phyloP scores from a whole-genome alignment of 2,888 invertebrate genomes.

The Rhorus exstirpatorius region DNA sequence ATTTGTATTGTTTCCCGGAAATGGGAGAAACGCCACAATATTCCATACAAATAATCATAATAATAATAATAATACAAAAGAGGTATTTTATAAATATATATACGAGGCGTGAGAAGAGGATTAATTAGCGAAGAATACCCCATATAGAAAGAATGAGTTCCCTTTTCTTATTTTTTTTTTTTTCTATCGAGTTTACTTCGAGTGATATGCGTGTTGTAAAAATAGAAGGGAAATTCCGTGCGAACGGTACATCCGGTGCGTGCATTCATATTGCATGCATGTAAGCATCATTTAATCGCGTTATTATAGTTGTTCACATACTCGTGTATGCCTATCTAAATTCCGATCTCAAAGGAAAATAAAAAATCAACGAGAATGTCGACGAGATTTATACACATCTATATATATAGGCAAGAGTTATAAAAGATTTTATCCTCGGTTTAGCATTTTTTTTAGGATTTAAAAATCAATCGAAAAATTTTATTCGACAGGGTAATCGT shows the following conservation, averaged over 20 bases:
- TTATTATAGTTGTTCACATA: constrained; percentile 33
- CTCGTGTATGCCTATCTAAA: constrained; percentile 28
- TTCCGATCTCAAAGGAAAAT: constrained; percentile 16
- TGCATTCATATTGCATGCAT: constrained; percentile 41
- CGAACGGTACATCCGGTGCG: constrained; percentile 61
- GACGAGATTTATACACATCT: background rate
- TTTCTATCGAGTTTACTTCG: constrained; percentile 17
- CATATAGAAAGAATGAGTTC: constrained; percentile 38
- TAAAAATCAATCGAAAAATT: too few species aligned
- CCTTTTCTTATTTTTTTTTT: constrained; percentile 28
- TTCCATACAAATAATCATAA: too few species aligned
- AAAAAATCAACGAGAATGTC: background rate
- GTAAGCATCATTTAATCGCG: constrained; percentile 50
- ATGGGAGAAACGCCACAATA: constrained; percentile 60
- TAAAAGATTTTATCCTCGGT: too few species aligned
- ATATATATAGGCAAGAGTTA: too few species aligned
- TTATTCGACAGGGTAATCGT: too few species aligned
- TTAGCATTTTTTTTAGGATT: constrained; percentile 3
- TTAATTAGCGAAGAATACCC: constrained; percentile 73
- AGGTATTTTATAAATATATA: constrained; percentile 6
- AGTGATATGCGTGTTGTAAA: constrained; percentile 28
- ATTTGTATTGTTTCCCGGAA: constrained; percentile 59
- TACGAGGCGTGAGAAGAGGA: constrained; percentile 70
- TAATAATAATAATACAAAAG: too few species aligned
- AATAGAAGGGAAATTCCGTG: constrained; percentile 63